phyloP scores from a whole-genome alignment of 2,113 vertebrate genomes.

The Crocuta crocuta region DNA sequence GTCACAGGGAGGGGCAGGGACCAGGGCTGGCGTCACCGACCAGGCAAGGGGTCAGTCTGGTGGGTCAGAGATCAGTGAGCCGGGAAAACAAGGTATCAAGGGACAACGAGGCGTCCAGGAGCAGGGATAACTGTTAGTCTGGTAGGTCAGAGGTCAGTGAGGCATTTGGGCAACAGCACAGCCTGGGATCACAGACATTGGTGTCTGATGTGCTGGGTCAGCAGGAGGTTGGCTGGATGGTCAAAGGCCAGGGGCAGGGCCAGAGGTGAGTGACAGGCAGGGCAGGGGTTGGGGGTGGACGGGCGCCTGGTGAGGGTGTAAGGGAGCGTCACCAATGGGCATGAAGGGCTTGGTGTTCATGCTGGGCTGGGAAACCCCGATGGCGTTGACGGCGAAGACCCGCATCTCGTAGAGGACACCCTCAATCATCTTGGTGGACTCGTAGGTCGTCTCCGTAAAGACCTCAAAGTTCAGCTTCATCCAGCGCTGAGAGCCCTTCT shows the following conservation, averaged over 20 bases:
- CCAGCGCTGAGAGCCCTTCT: slow-evolving; percentile 93
- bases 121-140: not conserved
- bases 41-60: not conserved
- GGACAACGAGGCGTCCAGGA: not conserved
- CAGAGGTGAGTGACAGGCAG: not conserved
- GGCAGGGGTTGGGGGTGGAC: not conserved
- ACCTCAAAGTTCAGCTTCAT: slow-evolving; percentile 96
- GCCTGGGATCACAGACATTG: not conserved
- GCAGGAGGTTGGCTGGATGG: not conserved
- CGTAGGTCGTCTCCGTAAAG: slow-evolving; percentile 88
- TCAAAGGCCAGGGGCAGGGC: not conserved
- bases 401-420: slow-evolving; percentile 94
- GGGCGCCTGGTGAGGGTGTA: rapidly evolving
- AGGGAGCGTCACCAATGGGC: slow-evolving; percentile 84
- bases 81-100: not conserved
- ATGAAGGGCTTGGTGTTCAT: slow-evolving; percentile 86
- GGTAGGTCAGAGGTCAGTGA: not conserved
- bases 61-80: not conserved
- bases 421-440: slow-evolving; percentile 95
- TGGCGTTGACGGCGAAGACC: slow-evolving; percentile 93
- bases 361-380: slow-evolving; percentile 93
- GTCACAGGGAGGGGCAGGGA: not conserved
- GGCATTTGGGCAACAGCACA: not conserved
- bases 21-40: not conserved
- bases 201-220: not conserved